Evolutionary conservation across 2,888 invertebrate genomes (phyloP).

Genomic region (Mactromeris polynyma): DNA sequence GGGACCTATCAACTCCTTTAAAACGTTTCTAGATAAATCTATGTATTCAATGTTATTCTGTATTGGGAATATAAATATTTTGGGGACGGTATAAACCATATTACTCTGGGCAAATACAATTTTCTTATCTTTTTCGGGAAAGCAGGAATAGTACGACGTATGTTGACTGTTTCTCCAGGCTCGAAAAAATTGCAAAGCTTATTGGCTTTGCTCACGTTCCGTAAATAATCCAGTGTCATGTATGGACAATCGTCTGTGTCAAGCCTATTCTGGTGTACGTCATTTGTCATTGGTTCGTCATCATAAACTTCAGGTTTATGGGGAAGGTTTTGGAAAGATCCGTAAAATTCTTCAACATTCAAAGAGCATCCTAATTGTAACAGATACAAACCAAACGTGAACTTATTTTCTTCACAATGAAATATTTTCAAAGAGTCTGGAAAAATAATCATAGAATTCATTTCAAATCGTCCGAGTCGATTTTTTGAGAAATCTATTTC

Average conservation of each 20-base stretch:
- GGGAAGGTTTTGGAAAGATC: constrained; percentile 8
- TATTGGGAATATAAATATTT: not conserved
- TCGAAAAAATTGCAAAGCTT: not conserved
- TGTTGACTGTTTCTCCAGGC: not conserved
- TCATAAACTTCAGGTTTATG: constrained; percentile 17
- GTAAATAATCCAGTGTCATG: constrained; percentile 6
- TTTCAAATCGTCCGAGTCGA: constrained; percentile 40
- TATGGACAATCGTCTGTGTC: constrained; percentile 37
- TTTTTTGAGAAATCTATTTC: constrained; percentile 46
- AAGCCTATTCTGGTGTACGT: not conserved
- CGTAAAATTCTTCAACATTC: not conserved
- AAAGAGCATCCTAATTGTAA: constrained; percentile 39
- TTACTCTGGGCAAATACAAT: not conserved
- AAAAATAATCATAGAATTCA: constrained; percentile 23
- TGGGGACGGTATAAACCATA: constrained; percentile 2
- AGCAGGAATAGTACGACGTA: not conserved
- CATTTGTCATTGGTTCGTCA: constrained; percentile 3
- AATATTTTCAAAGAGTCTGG: constrained; percentile 41
- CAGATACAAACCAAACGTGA: constrained; percentile 54
- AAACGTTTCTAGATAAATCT: constrained; percentile 43
- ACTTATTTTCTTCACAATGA: constrained; percentile 45
- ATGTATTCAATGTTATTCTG: not conserved
- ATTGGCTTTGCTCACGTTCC: constrained; percentile 26
- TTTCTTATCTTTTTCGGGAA: constrained; percentile 8
- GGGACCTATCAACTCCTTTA: constrained; percentile 29